These are phyloP conservation scores for Psittacara wagleri DNA, from an alignment of 2,113 vertebrate species.

Conservation along the genomic window DNA sequence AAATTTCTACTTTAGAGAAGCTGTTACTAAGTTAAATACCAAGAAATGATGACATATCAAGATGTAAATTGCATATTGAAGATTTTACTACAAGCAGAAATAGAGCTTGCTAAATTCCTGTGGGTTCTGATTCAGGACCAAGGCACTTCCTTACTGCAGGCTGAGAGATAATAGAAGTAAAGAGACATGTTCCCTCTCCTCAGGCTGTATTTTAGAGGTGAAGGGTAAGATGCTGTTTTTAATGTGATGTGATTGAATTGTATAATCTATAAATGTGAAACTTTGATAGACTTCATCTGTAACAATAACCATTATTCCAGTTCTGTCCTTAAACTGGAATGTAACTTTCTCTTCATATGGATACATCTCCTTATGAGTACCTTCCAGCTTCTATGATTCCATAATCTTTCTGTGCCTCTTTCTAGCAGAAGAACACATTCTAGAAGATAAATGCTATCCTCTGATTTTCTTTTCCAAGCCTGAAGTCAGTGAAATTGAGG, in stretches of 20 bases:
- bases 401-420: not conserved
- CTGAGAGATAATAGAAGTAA: conserved; percentile 26
- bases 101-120: conserved; percentile 44
- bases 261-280: not conserved
- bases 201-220: not conserved
- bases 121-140: conserved; percentile 47
- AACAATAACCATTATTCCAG: not conserved
- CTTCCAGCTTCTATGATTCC: not conserved
- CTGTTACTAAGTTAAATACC: conserved; percentile 60
- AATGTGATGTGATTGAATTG: not conserved
- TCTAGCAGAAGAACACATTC: not conserved
- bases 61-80: conserved; percentile 59
- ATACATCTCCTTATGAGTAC: not conserved
- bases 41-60: conserved; percentile 59
- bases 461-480: not conserved
- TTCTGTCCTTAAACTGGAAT: not conserved
- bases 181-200: not conserved
- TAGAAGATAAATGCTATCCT: not conserved
- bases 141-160: conserved; percentile 32
- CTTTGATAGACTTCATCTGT: not conserved
- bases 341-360: not conserved
- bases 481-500: not conserved
- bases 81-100: conserved; percentile 59
- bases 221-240: not conserved
- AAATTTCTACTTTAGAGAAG: conserved; percentile 42